Conservation (phyloP, 2,888 invertebrate species). For the Synergus umbraculus region DNA sequence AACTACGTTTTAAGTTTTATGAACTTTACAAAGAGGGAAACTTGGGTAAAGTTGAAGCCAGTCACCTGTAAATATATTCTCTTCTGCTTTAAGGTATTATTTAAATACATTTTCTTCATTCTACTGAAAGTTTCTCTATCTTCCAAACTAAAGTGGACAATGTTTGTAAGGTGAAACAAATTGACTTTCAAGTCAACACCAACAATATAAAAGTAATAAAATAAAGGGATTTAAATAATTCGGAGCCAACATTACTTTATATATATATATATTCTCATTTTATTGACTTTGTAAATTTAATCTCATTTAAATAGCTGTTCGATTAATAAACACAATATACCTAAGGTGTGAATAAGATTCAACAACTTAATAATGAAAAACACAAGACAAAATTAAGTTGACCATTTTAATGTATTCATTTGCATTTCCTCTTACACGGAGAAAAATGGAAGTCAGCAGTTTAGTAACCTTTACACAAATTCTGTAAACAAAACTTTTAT, state of each 20-base stretch:
- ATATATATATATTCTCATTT: not conserved
- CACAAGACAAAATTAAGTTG: slow-evolving; percentile 1
- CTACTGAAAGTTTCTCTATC: not conserved
- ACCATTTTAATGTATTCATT: not conserved
- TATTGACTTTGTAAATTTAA: not conserved
- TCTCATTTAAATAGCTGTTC: not conserved
- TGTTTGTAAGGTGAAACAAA: not conserved
- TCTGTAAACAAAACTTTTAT: no score
- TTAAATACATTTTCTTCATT: slow-evolving; percentile 5
- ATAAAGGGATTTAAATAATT: not conserved
- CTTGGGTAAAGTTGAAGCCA: slow-evolving; percentile 4
- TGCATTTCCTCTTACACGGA: not conserved
- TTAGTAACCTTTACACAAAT: no score
- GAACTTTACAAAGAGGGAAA: slow-evolving; percentile 27
- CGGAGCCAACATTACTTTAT: not conserved
- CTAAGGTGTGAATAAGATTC: not conserved
- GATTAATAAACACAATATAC: not conserved
- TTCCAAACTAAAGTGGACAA: not conserved
- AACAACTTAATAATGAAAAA: not conserved
- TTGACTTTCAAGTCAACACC: not conserved
- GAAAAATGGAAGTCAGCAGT: no score
- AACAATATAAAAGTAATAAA: not conserved
- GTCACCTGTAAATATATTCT: slow-evolving; percentile 19
- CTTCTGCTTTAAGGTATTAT: slow-evolving; percentile 15
- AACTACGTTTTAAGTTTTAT: slow-evolving; percentile 29